Percentiles rank a stretch among this genome's conserved stretches.
Conservation (phyloP, 2,888 invertebrate genomes). For the Cremastinae sp. region DNA sequence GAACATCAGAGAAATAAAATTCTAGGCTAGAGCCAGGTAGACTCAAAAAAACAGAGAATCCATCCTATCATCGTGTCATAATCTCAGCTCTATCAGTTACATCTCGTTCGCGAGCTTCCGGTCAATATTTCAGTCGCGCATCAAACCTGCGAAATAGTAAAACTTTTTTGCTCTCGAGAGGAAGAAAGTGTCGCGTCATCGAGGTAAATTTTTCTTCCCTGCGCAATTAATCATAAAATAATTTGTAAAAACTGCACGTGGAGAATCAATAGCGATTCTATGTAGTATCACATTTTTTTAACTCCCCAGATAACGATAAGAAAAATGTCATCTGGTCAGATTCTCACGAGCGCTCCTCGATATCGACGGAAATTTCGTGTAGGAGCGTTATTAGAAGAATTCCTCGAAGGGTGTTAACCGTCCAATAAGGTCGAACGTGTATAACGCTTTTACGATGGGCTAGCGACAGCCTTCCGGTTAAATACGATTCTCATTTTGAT, state of each 20-base stretch:
- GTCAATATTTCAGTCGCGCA: constrained; percentile 14
- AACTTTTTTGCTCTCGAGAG: background rate
- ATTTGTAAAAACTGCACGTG: no score
- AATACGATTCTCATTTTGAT: constrained; percentile 10
- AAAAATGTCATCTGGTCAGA: no score
- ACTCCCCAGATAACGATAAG: background rate
- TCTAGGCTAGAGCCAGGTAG: constrained; percentile 1
- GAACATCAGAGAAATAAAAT: background rate
- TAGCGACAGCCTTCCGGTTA: constrained; percentile 18
- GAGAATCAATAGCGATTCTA: no score
- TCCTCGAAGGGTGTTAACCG: constrained; percentile 4
- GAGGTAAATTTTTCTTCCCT: background rate
- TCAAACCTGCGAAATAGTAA: background rate
- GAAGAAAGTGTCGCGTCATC: no score
- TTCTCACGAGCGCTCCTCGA: no score
- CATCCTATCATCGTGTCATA: constrained; percentile 16
- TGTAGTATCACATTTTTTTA: no score
- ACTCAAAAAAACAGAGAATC: background rate
- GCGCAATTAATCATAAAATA: no score
- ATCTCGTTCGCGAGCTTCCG: constrained; percentile 33
- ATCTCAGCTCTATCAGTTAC: constrained; percentile 35
- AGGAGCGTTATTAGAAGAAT: no score
- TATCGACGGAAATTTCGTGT: no score
- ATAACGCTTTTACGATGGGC: constrained; percentile 3
- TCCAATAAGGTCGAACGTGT: constrained; percentile 27